phyloP scores from a whole-genome alignment of 37 sponge, comb jelly and placozoan genomes.

The Hormiphora californensis region DNA sequence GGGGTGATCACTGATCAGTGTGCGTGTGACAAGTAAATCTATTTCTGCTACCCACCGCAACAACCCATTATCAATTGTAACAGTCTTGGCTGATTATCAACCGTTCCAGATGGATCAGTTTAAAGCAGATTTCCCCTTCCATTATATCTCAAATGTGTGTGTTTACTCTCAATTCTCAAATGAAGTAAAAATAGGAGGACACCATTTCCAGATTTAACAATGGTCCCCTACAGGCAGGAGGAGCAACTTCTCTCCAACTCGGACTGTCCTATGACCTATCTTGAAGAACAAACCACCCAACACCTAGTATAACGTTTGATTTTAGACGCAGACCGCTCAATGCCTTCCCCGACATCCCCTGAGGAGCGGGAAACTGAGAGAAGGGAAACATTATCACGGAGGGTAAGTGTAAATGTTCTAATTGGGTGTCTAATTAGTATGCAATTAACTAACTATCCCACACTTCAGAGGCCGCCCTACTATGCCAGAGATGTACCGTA shows the following conservation, averaged over 20 bases:
- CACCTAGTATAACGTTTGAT: slow-evolving; percentile 42
- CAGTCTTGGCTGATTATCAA: too few species aligned
- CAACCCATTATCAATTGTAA: too few species aligned
- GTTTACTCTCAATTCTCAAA: too few species aligned
- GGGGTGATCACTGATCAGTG: too few species aligned
- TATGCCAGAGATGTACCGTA: slow-evolving; percentile 22
- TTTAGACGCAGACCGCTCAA: slow-evolving; percentile 28
- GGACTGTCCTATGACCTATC: slow-evolving; percentile 42
- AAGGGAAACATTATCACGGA: neutral
- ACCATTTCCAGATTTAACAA: too few species aligned
- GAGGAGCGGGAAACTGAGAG: neutral
- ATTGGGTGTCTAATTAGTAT: neutral
- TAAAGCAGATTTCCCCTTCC: too few species aligned
- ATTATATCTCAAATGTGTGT: too few species aligned
- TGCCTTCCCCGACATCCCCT: slow-evolving; percentile 45
- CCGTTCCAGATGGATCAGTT: too few species aligned
- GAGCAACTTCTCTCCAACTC: slow-evolving; percentile 9
- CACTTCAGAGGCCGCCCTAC: slow-evolving; percentile 17
- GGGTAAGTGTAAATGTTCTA: neutral
- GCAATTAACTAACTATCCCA: too few species aligned
- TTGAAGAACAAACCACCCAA: neutral
- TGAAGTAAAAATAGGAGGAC: too few species aligned
- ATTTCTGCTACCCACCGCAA: too few species aligned
- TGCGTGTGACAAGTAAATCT: too few species aligned
- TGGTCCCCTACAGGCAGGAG: slow-evolving; percentile 5